Evolutionary conservation across 2,797 vertebrate genomes (phyloP), one percentile per base, ranked within the genome.

Genomic region (Poeciliopsis paucimaculata): DNA sequence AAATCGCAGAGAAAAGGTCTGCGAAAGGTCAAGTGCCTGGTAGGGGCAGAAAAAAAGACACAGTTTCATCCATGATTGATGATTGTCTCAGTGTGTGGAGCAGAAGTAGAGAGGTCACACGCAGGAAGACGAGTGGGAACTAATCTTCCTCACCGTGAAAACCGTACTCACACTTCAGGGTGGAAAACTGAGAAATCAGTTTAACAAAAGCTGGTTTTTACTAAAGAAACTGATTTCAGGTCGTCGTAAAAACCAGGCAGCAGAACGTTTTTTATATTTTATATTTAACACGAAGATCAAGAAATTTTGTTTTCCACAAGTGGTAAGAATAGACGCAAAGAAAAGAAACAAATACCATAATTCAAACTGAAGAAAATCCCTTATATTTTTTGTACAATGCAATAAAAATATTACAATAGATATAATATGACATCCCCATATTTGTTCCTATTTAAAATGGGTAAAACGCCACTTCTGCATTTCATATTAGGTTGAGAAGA

Each of bases 41-140:
- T 83, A 90, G 85, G 89, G 81, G 86, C 70, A 39, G 68, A 23
- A 26, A 4, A 26, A 51, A 28, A 84, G 75, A 78, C 2, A 9
- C 77, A 81, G 82, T 84, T 89, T 88, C 88, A 89, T 92, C 83
- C 85, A 90, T 94, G 92, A 94, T 94, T 92, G 91, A 93, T 94
- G 93, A 92, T 78, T 82, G 91, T 89, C 75, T 28, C n/a, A 45
- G 81, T 74, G 86, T 88, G 87, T 86, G 85, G 87, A 88, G 86
- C 82, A 84, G 84, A 90, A 81, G 76, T 73, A 47, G 72, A 84
- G 88, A 91, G 88, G 85, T 87, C 82, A 83, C 73, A 76, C 73
- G 12, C 60, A 77, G 15, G 34, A 79, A 77, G 81, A 85, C 45
- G 81, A 85, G 86, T 68, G 72, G 82, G 86, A 83, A 89, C 75